Base-by-base conservation (phyloP, 2,797 vertebrate species). In the Antennarius maculatus region DNA sequence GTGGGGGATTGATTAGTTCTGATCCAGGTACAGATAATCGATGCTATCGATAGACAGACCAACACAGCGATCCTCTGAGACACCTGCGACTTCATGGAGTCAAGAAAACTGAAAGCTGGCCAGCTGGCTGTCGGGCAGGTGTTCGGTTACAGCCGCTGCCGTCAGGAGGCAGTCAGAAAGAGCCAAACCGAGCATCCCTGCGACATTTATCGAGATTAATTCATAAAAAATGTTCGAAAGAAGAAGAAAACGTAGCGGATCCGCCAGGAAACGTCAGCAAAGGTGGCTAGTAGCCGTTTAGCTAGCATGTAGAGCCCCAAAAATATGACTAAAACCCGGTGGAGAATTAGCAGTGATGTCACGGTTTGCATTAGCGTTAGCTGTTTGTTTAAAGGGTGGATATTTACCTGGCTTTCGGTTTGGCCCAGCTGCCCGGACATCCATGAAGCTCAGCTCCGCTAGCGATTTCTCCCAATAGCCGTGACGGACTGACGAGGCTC, bases 41-140 rank as follows among this genome's bases (percentile, higher is more conserved):
- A 23, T 23, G 23, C 23, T 23, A 23, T 23, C 23, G 23, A 23
- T 23, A 23, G 2, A 23, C 1, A 23, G 23, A 2, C 23, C 1
- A 23, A 23, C 66, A 81, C 41, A 27, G 6, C 28, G 48, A 13
- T 58, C 6, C 23, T 34, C 10, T 27, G 41, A 74, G 17, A 68
- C 73, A 87, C 75, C 56, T 84, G 55, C 69, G 49, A 75, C 68
- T 59, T 31, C 1, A 31, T 31, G 57, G 67, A 81, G 69, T 51
- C 52, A 1, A 0, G 31, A 23, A 42, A 18, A 5, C 0, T 1
- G 15, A 7, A 58, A 73, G 7, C 37, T 8, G 10, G 52, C 64
- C 77, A 81, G 83, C 74, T 81, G 83, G 75, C 57, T 64, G 47
- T 7, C 23, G 28, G 61, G 68, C 75, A 79, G 77, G 80, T 82